phyloP scores from a whole-genome alignment of 2,888 invertebrate genomes.

The Xestia xanthographa region DNA sequence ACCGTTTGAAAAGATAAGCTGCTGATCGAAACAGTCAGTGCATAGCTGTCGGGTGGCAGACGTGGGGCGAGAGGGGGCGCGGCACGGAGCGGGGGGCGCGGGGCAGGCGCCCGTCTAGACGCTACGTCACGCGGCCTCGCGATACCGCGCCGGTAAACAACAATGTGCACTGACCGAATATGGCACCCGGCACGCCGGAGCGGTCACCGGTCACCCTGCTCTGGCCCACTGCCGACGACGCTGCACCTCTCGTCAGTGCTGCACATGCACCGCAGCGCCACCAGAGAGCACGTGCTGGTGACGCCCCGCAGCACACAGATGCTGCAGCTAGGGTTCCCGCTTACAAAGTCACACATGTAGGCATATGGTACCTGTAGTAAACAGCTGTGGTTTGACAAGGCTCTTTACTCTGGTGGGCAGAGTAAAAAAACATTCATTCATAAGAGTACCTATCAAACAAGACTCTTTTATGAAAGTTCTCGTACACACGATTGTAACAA shows the following conservation, averaged over 20 bases:
- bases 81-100: conserved; percentile 74
- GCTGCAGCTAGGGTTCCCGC: no score
- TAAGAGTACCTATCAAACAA: conserved; percentile 1
- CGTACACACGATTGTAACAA: not conserved
- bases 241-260: conserved; percentile 65
- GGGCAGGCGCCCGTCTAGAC: conserved; percentile 87
- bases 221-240: conserved; percentile 71
- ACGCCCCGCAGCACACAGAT: conserved; percentile 29
- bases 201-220: conserved; percentile 80
- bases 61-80: conserved; percentile 68
- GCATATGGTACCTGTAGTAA: conserved; percentile 23
- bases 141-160: conserved; percentile 91
- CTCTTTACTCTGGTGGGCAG: no score
- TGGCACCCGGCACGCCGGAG: conserved; percentile 84
- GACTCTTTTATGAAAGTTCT: conserved; percentile 11
- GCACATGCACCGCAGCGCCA: conserved; percentile 45
- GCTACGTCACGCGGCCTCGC: conserved; percentile 92
- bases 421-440: conserved; percentile 37
- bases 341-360: not conserved
- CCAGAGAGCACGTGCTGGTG: conserved; percentile 32
- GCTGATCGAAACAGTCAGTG: conserved; percentile 88
- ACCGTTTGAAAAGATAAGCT: conserved; percentile 89
- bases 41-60: conserved; percentile 78
- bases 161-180: conserved; percentile 90
- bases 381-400: conserved; percentile 36